Conservation (phyloP, 2,888 invertebrate genomes). For the Prosopocoilus inquinatus region DNA sequence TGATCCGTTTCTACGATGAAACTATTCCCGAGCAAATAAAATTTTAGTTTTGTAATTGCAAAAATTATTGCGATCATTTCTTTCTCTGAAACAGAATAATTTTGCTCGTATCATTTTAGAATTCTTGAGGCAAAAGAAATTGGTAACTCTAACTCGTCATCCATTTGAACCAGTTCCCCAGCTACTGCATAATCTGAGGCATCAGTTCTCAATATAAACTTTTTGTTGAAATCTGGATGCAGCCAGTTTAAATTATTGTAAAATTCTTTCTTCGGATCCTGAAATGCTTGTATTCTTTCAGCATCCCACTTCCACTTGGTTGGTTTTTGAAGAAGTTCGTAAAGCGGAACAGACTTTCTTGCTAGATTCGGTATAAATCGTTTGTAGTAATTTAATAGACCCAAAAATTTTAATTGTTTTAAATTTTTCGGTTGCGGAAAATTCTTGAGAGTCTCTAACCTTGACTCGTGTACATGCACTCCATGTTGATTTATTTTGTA, state of each 20-base stretch:
- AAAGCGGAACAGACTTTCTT: not conserved
- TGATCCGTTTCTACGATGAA: conserved; percentile 9
- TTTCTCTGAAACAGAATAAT: conserved; percentile 8
- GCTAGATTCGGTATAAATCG: conserved; percentile 1
- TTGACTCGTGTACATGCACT: not conserved
- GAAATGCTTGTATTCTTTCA: not conserved
- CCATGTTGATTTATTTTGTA: not conserved
- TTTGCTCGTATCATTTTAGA: not conserved
- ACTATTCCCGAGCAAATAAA: conserved; percentile 7
- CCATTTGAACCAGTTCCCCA: not conserved
- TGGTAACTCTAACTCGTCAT: not conserved
- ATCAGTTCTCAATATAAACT: not conserved
- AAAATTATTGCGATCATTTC: conserved; percentile 11
- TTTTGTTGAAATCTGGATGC: not conserved
- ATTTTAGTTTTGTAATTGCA: conserved; percentile 1
- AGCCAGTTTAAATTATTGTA: not conserved
- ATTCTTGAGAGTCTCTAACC: not conserved
- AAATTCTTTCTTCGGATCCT: not conserved
- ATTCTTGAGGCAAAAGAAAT: not conserved
- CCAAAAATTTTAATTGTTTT: conserved; percentile 8
- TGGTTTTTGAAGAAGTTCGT: not conserved
- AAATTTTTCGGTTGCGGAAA: conserved; percentile 7
- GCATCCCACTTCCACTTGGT: not conserved
- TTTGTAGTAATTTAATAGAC: conserved; percentile 10
- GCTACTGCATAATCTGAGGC: not conserved